Conservation (phyloP, 2,888 invertebrate genomes). For the Drosophila maculinotata region DNA sequence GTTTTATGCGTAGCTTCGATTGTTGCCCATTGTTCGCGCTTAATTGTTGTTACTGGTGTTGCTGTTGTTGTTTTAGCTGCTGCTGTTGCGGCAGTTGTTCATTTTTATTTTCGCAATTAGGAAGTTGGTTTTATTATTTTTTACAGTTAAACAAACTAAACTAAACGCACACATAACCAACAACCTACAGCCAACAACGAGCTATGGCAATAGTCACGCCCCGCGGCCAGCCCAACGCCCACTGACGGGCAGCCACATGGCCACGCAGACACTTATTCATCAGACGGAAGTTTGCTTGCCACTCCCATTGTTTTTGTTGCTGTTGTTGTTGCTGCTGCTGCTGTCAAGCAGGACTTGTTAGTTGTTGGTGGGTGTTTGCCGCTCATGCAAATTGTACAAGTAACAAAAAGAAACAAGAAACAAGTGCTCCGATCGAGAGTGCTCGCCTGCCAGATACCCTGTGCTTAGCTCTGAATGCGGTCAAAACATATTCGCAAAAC, state of each 20-base stretch:
- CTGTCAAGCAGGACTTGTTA: constrained; percentile 70
- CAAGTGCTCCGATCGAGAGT: not conserved
- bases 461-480: too few species aligned
- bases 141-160: constrained; percentile 67
- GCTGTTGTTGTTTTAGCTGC: constrained; percentile 23
- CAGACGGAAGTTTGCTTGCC: constrained; percentile 76
- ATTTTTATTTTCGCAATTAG: constrained; percentile 79
- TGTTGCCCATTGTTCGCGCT: constrained; percentile 39
- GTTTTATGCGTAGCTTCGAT: not conserved
- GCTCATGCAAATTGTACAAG: constrained; percentile 78
- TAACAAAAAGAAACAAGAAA: constrained; percentile 37
- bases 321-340: constrained; percentile 38
- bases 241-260: constrained; percentile 39
- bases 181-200: constrained; percentile 22
- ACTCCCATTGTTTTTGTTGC: constrained; percentile 47
- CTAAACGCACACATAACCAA: constrained; percentile 39
- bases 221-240: constrained; percentile 30
- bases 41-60: constrained; percentile 20
- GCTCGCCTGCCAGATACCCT: too few species aligned
- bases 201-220: constrained; percentile 54
- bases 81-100: constrained; percentile 57
- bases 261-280: constrained; percentile 77
- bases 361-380: constrained; percentile 80
- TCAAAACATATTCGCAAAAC: too few species aligned
- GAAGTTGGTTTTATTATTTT: constrained; percentile 77